Percentiles rank a stretch among this genome's conserved stretches.
phyloP scores from a whole-genome alignment of 2,797 vertebrate species.

The Gorsachius magnificus region DNA sequence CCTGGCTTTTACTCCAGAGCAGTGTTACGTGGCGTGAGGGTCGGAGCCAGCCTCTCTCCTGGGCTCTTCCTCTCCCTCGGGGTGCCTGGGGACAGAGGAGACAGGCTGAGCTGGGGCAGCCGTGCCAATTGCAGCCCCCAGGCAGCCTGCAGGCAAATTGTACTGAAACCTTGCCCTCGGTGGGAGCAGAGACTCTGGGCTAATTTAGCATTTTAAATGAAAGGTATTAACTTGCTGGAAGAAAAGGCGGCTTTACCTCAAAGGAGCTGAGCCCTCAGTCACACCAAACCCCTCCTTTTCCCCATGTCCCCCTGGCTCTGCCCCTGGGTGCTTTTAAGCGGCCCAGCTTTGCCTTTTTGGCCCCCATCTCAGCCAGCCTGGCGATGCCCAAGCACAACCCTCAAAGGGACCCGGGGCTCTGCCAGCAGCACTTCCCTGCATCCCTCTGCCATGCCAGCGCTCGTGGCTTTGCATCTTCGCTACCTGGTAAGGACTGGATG shows the following conservation, averaged over 20 bases:
- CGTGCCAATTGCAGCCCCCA: neutral
- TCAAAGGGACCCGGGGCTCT: neutral
- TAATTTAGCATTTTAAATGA: neutral
- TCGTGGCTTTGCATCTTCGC: neutral
- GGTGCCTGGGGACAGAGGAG: conserved; percentile 35
- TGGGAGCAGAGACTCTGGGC: neutral
- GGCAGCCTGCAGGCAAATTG: neutral
- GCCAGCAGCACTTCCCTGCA: neutral
- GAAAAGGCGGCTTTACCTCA: neutral
- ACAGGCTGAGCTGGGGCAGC: neutral
- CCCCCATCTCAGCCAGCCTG: neutral
- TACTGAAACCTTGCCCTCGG: neutral
- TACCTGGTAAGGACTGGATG: neutral
- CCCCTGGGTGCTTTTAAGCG: neutral
- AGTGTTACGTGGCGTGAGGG: neutral
- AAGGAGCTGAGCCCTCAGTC: neutral
- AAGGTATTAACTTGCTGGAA: neutral
- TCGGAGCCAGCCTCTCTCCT: neutral
- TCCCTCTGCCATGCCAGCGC: accelerated
- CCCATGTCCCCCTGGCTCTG: accelerated
- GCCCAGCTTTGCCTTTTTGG: neutral
- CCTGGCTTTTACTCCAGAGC: neutral
- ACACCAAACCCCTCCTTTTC: neutral
- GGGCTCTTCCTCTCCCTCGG: conserved; percentile 43
- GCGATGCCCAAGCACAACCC: neutral